phyloP scores from a whole-genome alignment of 2,888 invertebrate species.

The Acanthopleura granulata region DNA sequence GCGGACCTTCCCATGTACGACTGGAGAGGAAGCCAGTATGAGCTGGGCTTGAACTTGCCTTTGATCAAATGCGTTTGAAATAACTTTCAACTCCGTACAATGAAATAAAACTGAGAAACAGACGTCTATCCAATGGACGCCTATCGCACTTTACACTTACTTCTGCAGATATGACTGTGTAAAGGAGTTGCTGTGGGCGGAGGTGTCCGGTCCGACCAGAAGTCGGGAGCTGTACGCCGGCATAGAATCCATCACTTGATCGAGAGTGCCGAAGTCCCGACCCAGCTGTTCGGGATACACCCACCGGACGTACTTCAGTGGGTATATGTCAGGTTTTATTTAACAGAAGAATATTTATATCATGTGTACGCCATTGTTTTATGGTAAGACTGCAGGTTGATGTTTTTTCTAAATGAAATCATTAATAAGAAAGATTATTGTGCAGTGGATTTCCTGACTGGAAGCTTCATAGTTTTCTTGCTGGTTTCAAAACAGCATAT shows the following conservation, averaged over 20 bases:
- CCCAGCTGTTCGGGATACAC: slow-evolving; percentile 15
- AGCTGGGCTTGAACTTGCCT: too few species aligned
- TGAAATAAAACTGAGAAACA: background rate
- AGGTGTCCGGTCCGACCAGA: slow-evolving; percentile 1
- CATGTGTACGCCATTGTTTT: too few species aligned
- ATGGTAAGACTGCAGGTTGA: too few species aligned
- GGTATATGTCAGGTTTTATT: background rate
- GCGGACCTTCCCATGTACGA: too few species aligned
- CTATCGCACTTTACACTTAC: background rate
- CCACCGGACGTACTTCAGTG: background rate
- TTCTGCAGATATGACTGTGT: slow-evolving; percentile 2
- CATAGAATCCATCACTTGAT: background rate
- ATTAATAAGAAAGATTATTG: too few species aligned
- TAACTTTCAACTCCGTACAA: too few species aligned
- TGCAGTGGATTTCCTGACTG: too few species aligned
- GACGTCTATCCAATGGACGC: background rate
- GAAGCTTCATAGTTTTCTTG: too few species aligned
- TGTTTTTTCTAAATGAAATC: too few species aligned
- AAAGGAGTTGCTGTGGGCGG: background rate
- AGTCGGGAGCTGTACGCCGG: background rate
- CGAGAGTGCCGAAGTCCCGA: slow-evolving; percentile 1
- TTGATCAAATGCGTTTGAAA: too few species aligned
- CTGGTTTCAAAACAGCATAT: too few species aligned
- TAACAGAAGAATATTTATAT: background rate
- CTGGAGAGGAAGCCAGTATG: too few species aligned